A percentile compares a stretch with the other conserved stretches of the same genome.
Evolutionary conservation across 2,113 vertebrate species (phyloP).

Genomic region (Notechis scutatus): DNA sequence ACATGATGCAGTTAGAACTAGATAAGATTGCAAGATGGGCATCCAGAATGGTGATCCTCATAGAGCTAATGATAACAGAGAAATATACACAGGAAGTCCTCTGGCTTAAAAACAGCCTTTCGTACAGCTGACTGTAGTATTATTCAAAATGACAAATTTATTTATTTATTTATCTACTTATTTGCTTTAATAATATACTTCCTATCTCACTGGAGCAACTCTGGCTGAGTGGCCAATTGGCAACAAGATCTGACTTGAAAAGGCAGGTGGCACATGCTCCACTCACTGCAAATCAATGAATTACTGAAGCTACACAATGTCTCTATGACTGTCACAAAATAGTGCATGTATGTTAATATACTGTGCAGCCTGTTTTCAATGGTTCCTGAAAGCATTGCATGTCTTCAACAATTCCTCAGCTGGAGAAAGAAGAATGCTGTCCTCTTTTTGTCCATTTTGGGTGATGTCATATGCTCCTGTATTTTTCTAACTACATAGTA

Average conservation of each 20-base stretch:
- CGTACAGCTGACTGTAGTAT: not conserved
- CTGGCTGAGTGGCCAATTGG: not conserved
- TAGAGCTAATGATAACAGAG: not conserved
- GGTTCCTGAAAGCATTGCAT: not conserved
- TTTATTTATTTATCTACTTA: not conserved
- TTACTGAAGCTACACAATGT: not conserved
- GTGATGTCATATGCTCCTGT: not conserved
- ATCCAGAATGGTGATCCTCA: not conserved
- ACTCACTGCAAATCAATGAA: not conserved
- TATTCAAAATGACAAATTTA: not conserved
- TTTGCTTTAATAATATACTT: not conserved
- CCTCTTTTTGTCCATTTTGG: not conserved
- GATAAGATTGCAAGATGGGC: too few species aligned
- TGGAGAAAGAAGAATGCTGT: not conserved
- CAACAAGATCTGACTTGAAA: not conserved
- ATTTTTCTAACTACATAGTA: not conserved
- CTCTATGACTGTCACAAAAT: too few species aligned
- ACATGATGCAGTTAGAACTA: not conserved
- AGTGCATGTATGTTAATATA: not conserved
- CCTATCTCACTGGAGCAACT: not conserved
- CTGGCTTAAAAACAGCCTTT: not conserved
- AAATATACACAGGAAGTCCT: not conserved
- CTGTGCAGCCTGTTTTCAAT: not conserved
- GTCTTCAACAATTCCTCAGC: not conserved
- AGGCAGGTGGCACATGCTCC: not conserved